Conservation (phyloP, 1,140 invertebrate species). For the Drosophila insularis region DNA sequence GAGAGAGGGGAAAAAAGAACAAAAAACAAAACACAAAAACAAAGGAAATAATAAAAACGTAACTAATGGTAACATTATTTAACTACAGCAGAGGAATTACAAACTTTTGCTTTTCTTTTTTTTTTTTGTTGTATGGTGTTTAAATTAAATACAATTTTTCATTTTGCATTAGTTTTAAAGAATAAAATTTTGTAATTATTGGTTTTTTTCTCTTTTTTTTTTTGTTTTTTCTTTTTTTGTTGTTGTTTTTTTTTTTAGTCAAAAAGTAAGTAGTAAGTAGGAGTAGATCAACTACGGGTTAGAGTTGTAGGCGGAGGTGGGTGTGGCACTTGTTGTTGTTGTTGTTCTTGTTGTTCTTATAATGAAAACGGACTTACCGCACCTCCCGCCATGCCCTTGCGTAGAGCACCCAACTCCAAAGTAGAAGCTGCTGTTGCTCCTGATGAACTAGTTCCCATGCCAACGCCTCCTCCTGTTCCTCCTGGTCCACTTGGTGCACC, state of each 20-base stretch:
- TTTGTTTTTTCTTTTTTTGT: constrained; percentile 5
- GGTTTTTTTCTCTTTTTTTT: background rate
- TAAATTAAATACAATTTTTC: constrained; percentile 31
- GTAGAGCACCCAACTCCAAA: constrained; percentile 67
- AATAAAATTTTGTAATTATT: constrained; percentile 17
- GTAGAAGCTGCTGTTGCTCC: constrained; percentile 32
- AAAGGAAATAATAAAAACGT: constrained; percentile 41
- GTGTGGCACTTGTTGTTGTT: constrained; percentile 41
- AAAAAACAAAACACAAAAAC: constrained; percentile 29
- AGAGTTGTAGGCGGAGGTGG: constrained; percentile 54
- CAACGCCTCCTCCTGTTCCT: constrained; percentile 8
- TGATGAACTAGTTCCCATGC: constrained; percentile 7
- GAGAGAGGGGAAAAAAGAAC: constrained; percentile 13
- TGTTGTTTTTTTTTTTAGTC: constrained; percentile 22
- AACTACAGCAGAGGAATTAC: constrained; percentile 5
- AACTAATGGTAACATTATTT: constrained; percentile 20
- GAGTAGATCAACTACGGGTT: constrained; percentile 57
- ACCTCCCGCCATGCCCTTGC: constrained; percentile 73
- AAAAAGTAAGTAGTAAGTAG: constrained; percentile 18
- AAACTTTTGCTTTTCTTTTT: background rate
- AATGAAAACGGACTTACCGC: constrained; percentile 80
- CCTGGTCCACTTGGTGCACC: constrained; percentile 6
- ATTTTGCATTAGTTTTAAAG: constrained; percentile 37
- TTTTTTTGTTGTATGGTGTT: background rate
- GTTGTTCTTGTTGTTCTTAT: constrained; percentile 59